Conservation (phyloP, 2,113 vertebrate genomes). For the Coturnix japonica region DNA sequence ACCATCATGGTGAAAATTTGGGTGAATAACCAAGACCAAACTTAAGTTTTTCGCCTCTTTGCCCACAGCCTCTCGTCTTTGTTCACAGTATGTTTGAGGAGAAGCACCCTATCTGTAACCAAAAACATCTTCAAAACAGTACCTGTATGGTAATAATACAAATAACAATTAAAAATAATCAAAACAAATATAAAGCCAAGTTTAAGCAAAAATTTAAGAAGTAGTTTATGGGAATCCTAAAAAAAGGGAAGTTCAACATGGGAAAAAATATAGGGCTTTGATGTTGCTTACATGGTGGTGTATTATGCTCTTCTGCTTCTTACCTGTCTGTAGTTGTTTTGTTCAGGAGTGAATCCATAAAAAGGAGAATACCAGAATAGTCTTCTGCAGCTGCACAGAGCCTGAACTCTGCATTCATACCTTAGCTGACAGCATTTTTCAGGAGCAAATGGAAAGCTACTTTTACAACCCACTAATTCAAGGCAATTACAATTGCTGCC, state of each 20-base stretch:
- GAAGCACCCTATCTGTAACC: neutral
- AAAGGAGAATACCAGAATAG: rapidly evolving
- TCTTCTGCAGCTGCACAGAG: neutral
- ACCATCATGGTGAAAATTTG: rapidly evolving
- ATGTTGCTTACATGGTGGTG: no score
- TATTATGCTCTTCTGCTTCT: neutral
- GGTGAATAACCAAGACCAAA: rapidly evolving
- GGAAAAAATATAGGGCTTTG: neutral
- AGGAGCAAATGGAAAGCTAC: neutral
- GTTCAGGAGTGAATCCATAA: neutral
- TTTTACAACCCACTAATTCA: neutral
- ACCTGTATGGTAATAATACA: rapidly evolving
- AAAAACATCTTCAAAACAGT: neutral
- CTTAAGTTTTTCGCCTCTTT: neutral
- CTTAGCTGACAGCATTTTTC: neutral
- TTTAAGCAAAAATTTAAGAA: neutral
- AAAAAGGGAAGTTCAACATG: neutral
- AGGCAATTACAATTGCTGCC: neutral
- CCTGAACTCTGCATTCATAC: neutral
- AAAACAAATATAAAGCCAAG: neutral
- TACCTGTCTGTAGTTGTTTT: neutral
- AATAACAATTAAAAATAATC: neutral
- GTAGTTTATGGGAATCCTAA: neutral
- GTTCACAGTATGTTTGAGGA: neutral
- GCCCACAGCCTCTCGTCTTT: neutral